A percentile compares a stretch with the other conserved stretches of the same genome.
These are phyloP conservation scores for Lypha dubia DNA, from an alignment of 2,888 invertebrate genomes.

Conservation along the genomic window DNA sequence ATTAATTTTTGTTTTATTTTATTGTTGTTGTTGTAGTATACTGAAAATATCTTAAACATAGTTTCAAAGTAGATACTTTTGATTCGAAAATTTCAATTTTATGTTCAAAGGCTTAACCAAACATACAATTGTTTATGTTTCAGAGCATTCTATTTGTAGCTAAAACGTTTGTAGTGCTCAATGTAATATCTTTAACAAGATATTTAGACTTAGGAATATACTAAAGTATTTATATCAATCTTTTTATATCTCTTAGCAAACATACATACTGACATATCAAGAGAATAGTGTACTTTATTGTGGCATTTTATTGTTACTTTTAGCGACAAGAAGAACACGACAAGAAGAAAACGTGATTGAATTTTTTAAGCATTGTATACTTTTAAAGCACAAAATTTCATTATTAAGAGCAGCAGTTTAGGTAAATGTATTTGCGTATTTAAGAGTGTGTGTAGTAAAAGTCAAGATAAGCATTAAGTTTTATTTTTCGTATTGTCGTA, in stretches of 20 bases:
- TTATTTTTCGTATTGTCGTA: neutral
- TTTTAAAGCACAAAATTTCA: neutral
- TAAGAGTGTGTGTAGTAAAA: neutral
- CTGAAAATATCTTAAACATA: neutral
- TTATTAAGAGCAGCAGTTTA: neutral
- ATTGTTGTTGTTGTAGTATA: neutral
- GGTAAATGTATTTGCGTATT: neutral
- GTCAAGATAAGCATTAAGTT: neutral
- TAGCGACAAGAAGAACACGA: neutral
- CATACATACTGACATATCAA: neutral
- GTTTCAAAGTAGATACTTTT: neutral
- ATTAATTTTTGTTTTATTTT: no score
- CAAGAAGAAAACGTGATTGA: conserved; percentile 49
- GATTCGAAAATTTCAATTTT: neutral
- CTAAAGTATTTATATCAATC: neutral
- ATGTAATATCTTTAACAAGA: neutral
- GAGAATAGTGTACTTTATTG: neutral
- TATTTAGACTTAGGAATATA: neutral
- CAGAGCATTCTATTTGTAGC: neutral
- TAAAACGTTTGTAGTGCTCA: neutral
- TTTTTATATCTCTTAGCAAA: neutral
- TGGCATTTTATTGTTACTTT: neutral
- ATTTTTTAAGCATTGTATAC: conserved; percentile 21
- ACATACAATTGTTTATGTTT: no score
- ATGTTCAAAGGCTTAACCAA: neutral